Evolutionary conservation across 2,888 invertebrate genomes (phyloP), one percentile per base, ranked within the genome.

Genomic region (Heliconius cydno): DNA sequence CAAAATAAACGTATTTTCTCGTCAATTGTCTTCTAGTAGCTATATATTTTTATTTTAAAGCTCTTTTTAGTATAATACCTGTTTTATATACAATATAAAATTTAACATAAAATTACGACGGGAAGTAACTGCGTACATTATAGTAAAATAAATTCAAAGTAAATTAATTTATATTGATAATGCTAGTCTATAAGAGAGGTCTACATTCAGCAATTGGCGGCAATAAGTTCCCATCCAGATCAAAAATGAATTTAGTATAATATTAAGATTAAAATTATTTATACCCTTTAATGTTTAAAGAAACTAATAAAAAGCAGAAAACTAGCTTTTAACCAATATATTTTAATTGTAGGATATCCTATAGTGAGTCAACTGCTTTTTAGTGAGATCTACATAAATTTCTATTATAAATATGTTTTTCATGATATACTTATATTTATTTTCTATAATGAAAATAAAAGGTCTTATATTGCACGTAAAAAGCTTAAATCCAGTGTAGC

Each of bases 1-100:
- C 66, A 63, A 78, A 72, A 76, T 78, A 78, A 75, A 78, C 38
- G 75, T 70, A 78, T 76, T 80, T 80, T 71, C 63, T 30, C 70
- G 71, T 71, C 78, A 80, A 80, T 80, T 80, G 75, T 76, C 74
- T 60, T 41, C 52, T 75, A 73, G 34, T 60, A 46, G n/a, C 52
- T 34, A 77, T 74, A 74, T 73, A 67, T 19, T 79, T 76, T 77
- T 57, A 67, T 76, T 6, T 3, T 25, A 52, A 52, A 30, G 30
- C 6, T 52, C 6, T 15, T 52, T 57, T 2, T 22, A 19, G 7
- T 57, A 19, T 22, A 57, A 57, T 57, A 57, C 10, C 9, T 57
- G 7, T 22, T 9, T 9, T 28, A 3, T 60, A 60, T 60, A n/a
- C 0, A n/a, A n/a, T n/a, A n/a, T n/a, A 60, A 60, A 3, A n/a